A percentile compares a stretch with the other conserved stretches of the same genome.
Conservation (phyloP, 2,888 invertebrate species). For the Melanostoma mellinum region DNA sequence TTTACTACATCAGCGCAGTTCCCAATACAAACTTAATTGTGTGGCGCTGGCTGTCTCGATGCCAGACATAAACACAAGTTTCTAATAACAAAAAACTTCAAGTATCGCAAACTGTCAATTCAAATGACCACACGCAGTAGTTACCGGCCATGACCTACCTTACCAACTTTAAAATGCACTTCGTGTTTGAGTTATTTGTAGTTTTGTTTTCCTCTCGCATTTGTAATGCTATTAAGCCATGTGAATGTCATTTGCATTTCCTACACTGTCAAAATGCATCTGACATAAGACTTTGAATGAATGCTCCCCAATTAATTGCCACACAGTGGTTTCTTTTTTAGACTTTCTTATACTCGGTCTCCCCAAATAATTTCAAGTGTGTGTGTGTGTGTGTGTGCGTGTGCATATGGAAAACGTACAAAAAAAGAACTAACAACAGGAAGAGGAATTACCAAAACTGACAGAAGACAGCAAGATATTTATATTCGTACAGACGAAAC, state of each 20-base stretch:
- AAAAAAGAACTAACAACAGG: conserved; percentile 59
- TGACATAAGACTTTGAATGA: conserved; percentile 23
- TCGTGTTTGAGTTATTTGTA: conserved; percentile 37
- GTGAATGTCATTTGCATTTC: conserved; percentile 61
- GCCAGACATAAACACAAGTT: conserved; percentile 43
- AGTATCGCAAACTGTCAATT: conserved; percentile 50
- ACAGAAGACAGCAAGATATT: conserved; percentile 38
- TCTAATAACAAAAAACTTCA: conserved; percentile 45
- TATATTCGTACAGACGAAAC: conserved; percentile 15
- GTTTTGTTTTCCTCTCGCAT: background rate
- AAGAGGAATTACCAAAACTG: conserved; percentile 69
- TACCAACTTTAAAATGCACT: conserved; percentile 64
- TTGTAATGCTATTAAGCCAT: conserved; percentile 29
- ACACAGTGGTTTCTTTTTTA: background rate
- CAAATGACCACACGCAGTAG: conserved; percentile 39
- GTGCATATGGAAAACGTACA: conserved; percentile 31
- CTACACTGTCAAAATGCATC: conserved; percentile 50
- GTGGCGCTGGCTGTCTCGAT: background rate
- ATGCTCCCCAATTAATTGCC: conserved; percentile 6
- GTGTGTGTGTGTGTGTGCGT: conserved; percentile 6
- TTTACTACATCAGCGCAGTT: background rate
- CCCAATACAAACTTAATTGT: conserved; percentile 6
- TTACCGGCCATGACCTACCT: conserved; percentile 71
- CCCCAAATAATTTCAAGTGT: conserved; percentile 2
- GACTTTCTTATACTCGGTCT: conserved; percentile 2